phyloP scores from a whole-genome alignment of 1,140 invertebrate genomes.

The Asobara japonica region DNA sequence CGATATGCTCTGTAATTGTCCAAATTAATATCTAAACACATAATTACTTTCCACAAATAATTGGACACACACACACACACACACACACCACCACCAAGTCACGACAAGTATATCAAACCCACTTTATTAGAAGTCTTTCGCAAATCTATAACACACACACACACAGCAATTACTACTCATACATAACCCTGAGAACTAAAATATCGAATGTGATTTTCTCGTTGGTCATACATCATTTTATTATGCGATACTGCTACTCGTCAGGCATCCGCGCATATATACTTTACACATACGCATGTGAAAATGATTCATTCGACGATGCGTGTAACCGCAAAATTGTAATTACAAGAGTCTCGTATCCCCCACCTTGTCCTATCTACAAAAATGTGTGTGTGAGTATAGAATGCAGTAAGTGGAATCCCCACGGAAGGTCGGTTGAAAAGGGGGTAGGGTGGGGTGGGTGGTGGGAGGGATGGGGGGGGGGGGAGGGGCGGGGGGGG shows the following conservation, averaged over 20 bases:
- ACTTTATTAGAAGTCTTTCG: neutral
- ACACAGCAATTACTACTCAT: neutral
- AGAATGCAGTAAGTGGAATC: neutral
- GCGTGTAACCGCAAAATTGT: constrained; percentile 32
- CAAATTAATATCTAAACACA: no score
- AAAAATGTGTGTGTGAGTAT: neutral
- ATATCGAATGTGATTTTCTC: constrained; percentile 25
- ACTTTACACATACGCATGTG: neutral
- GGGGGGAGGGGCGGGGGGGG: neutral
- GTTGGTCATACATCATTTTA: constrained; percentile 37
- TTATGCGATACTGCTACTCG: constrained; percentile 19
- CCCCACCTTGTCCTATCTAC: neutral
- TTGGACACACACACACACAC: no score
- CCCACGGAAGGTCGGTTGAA: neutral
- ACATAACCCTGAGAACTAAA: constrained; percentile 29
- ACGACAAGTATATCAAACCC: no score
- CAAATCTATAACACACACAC: neutral
- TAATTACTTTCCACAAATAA: no score
- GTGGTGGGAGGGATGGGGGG: neutral
- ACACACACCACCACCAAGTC: no score
- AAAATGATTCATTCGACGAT: constrained; percentile 23
- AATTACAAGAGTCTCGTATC: constrained; percentile 20
- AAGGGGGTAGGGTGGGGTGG: neutral
- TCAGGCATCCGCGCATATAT: neutral
- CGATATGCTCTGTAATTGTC: no score